Percentiles rank a stretch among this genome's conserved stretches.
Conservation (phyloP, 2,797 vertebrate species). For the Clamator glandarius region DNA sequence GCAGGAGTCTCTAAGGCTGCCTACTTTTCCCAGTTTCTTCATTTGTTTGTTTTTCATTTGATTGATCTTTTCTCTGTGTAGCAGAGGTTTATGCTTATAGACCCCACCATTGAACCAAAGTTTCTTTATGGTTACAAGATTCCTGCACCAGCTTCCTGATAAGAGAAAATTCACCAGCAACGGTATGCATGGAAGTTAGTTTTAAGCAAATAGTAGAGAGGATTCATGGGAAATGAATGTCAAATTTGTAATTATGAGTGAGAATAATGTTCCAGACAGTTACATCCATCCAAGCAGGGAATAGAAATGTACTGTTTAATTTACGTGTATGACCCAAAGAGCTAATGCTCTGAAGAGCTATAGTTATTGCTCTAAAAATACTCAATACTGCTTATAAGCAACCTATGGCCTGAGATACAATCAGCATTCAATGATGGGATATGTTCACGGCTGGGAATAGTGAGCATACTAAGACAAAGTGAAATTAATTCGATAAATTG, state of each 20-base stretch:
- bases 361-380: conserved; percentile 50
- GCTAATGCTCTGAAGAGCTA: conserved; percentile 39
- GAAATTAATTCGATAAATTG: conserved; percentile 27
- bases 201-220: conserved; percentile 53
- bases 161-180: conserved; percentile 33
- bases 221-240: conserved; percentile 64
- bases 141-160: conserved; percentile 17
- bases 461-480: not conserved
- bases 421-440: conserved; percentile 2
- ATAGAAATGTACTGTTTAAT: conserved; percentile 61
- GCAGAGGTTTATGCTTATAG: not conserved
- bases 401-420: conserved; percentile 3
- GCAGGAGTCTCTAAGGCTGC: not conserved
- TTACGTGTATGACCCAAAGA: conserved; percentile 60
- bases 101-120: not conserved
- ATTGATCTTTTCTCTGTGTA: not conserved
- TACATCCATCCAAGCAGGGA: conserved; percentile 54
- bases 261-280: conserved; percentile 63
- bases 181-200: conserved; percentile 8
- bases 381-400: conserved; percentile 1
- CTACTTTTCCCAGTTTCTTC: not conserved
- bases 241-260: conserved; percentile 62
- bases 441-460: conserved; percentile 2
- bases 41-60: not conserved
- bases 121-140: conserved; percentile 7